Evolutionary conservation across 2,888 invertebrate species (phyloP).

Genomic region (Octodonta nipae): DNA sequence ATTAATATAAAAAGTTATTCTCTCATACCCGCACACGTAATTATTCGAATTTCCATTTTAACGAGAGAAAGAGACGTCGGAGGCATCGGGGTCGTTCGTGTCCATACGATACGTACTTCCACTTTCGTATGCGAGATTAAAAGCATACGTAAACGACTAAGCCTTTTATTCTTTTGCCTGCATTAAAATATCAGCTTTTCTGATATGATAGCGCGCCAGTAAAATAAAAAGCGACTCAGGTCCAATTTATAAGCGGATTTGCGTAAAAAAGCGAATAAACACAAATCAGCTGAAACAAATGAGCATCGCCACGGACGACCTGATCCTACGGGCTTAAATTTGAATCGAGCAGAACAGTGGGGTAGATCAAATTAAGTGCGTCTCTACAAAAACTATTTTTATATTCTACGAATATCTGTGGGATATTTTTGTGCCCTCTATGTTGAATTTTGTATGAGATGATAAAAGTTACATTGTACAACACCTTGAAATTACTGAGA

Average conservation of each 20-base stretch:
- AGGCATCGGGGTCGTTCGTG: too few species aligned
- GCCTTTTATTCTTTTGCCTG: constrained; percentile 16
- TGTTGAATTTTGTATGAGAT: too few species aligned
- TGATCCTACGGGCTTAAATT: constrained; percentile 27
- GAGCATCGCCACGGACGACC: constrained; percentile 25
- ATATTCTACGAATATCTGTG: not conserved
- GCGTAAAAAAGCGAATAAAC: constrained; percentile 19
- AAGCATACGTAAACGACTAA: constrained; percentile 9
- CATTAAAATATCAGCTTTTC: constrained; percentile 23
- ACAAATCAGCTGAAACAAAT: constrained; percentile 32
- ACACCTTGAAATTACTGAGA: too few species aligned
- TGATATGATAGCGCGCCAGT: constrained; percentile 19
- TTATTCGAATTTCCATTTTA: too few species aligned
- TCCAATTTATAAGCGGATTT: constrained; percentile 25
- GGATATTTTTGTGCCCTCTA: not conserved
- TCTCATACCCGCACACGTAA: too few species aligned
- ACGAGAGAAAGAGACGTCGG: too few species aligned
- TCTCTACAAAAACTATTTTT: not conserved
- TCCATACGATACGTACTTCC: not conserved
- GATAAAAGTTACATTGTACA: too few species aligned
- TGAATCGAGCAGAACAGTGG: constrained; percentile 16
- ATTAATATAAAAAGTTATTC: too few species aligned
- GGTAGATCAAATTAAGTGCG: constrained; percentile 3
- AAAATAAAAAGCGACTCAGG: constrained; percentile 22
- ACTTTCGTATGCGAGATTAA: constrained; percentile 6